Conservation (phyloP, 2,888 invertebrate species). For the Xanthorhoe spadicearia region DNA sequence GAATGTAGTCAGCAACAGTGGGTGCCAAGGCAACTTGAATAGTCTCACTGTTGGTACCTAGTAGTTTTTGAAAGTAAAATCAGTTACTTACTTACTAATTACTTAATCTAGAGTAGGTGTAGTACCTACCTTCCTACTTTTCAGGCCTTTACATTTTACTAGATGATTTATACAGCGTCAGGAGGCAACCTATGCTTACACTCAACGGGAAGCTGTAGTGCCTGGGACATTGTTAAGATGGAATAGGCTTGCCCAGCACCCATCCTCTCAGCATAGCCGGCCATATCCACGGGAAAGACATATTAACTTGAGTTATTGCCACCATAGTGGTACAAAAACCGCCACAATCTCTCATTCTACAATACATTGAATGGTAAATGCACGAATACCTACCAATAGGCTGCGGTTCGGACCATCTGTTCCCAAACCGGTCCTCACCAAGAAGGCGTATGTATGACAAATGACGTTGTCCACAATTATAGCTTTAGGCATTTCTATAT, state of each 20-base stretch:
- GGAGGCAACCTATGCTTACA: too few relatives aligned
- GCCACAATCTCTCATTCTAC: slow-evolving; percentile 10
- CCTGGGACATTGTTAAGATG: too few relatives aligned
- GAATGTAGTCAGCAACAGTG: slow-evolving; percentile 28
- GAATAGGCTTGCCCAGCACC: too few relatives aligned
- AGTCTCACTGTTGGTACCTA: slow-evolving; percentile 1
- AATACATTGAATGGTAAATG: slow-evolving; percentile 33
- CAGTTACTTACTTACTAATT: neutral
- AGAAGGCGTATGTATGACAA: slow-evolving; percentile 20
- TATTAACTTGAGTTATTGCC: too few relatives aligned
- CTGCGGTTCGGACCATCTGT: slow-evolving; percentile 34
- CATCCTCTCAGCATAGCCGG: too few relatives aligned
- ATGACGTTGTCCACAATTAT: neutral
- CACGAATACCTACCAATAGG: slow-evolving; percentile 5
- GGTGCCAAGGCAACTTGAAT: slow-evolving; percentile 34
- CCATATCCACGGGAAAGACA: too few relatives aligned
- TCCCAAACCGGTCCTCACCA: slow-evolving; percentile 24
- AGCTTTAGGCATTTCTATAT: neutral
- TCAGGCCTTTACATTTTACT: too few relatives aligned
- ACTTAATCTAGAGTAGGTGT: neutral
- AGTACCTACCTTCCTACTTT: too few relatives aligned
- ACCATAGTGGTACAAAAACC: neutral
- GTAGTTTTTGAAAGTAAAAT: neutral
- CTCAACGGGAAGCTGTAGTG: too few relatives aligned
- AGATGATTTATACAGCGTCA: too few relatives aligned